Evolutionary conservation across 2,113 vertebrate species (phyloP), one percentile per base, ranked within the genome.

Genomic region (Brienomyrus longianalis): DNA sequence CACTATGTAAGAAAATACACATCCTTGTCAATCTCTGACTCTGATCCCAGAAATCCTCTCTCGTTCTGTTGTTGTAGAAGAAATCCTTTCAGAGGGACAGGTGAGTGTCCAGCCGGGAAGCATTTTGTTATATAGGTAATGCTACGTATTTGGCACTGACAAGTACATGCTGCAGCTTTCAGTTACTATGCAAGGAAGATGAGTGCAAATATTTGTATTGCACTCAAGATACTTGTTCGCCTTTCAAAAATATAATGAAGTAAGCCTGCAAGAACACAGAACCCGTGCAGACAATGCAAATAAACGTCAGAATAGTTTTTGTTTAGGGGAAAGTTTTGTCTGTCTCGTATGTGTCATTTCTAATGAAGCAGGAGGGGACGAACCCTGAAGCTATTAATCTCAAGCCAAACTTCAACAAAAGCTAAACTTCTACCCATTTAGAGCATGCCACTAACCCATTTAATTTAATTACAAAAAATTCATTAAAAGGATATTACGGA

Each of bases 401-500:
- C 90, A 90, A 90, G 89, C 87, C 89, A 92, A 92, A 59, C 91
- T 92, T 89, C 91, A 92, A 91, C 86, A 93, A 91, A 92, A 90
- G 59, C 6, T 84, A 88, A 90, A 94, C 91, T 93, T 94, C 89
- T 89, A 93, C 93, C 94, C 94, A 94, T 95, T 96, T 95, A 93
- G 92, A 94, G 94, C 93, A 94, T 94, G 93, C 90, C 92, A 93
- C 93, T 94, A 96, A 95, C 94, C 94, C 95, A 96, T 96, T 95
- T 96, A 95, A 96, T 96, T 96, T 93, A 96, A 96, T 96, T 96
- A 95, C 94, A 95, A 95, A 95, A 80, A 96, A 96, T 95, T 94
- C 96, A 96, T 96, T 96, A 96, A 96, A 96, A 96, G 96, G 95
- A 96, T 96, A 96, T 96, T 96, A 96, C 93, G 92, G 92, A 86